Conservation (phyloP, 2,113 vertebrate genomes). For the Eolophus roseicapilla region DNA sequence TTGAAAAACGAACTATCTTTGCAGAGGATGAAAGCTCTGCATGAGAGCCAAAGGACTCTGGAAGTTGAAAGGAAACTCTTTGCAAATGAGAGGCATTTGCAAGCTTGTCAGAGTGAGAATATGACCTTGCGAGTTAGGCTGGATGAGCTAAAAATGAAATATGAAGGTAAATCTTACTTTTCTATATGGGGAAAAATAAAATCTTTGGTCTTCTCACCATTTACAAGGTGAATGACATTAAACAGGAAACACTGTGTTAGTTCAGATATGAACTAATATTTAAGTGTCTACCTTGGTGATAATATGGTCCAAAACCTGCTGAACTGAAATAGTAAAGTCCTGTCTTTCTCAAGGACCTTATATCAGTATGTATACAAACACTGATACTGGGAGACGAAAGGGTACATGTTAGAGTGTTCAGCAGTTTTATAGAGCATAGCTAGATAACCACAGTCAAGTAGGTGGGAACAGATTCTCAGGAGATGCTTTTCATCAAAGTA, state of each 20-base stretch:
- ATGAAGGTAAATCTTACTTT: slow-evolving; percentile 78
- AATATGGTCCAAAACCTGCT: background rate
- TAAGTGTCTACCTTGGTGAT: background rate
- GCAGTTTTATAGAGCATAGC: background rate
- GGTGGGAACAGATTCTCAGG: background rate
- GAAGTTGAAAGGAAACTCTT: slow-evolving; percentile 94
- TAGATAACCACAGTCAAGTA: too few relatives aligned
- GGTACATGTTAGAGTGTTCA: background rate
- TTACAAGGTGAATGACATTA: background rate
- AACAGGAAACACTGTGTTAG: background rate
- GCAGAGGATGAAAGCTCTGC: slow-evolving; percentile 92
- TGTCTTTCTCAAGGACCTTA: background rate
- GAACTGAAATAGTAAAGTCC: background rate
- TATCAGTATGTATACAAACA: background rate
- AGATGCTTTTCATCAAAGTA: background rate
- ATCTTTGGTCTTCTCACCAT: background rate
- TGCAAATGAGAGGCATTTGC: slow-evolving; percentile 81
- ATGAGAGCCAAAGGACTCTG: slow-evolving; percentile 92
- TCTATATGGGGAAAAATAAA: fast-evolving
- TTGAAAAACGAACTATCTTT: slow-evolving; percentile 86
- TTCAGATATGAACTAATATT: background rate
- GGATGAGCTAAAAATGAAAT: slow-evolving; percentile 90
- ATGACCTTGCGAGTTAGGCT: slow-evolving; percentile 85
- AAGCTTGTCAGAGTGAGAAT: slow-evolving; percentile 87
- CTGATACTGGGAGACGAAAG: background rate